Evolutionary conservation across 1,140 invertebrate species (phyloP).

Genomic region (Lasioglossum baleicum): DNA sequence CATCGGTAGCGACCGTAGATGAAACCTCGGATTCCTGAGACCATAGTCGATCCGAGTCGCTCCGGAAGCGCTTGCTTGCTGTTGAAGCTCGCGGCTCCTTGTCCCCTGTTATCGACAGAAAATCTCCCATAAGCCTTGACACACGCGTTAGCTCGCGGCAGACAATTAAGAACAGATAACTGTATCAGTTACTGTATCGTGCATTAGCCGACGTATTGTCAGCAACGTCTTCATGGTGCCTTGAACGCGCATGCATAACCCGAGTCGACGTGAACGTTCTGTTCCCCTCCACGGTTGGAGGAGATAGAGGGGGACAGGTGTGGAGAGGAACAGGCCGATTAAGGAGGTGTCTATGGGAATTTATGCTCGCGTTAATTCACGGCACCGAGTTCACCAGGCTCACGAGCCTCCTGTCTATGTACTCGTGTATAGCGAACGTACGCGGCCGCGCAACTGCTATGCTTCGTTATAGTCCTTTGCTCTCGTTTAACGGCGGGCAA

Average conservation of each 20-base stretch:
- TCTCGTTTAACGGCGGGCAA: constrained; percentile 61
- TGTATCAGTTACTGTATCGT: constrained; percentile 63
- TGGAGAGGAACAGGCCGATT: constrained; percentile 59
- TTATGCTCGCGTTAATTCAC: constrained; percentile 65
- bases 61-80: too few species aligned
- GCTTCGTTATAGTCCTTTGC: constrained; percentile 61
- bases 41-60: too few species aligned
- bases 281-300: background rate
- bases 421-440: background rate
- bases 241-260: constrained; percentile 38
- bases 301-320: constrained; percentile 1
- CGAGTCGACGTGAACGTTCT: background rate
- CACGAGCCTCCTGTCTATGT: background rate
- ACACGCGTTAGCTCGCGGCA: constrained; percentile 24
- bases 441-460: background rate
- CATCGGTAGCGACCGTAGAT: too few species aligned
- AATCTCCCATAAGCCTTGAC: constrained; percentile 41
- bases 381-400: constrained; percentile 31
- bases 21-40: too few species aligned
- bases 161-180: constrained; percentile 60
- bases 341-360: constrained; percentile 67
- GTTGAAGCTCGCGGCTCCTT: background rate
- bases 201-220: constrained; percentile 50
- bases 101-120: constrained; percentile 44
- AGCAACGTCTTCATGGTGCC: constrained; percentile 46